These are phyloP conservation scores for Drosophila austrosaltans DNA, from an alignment of 2,888 invertebrate genomes.

Conservation along the genomic window DNA sequence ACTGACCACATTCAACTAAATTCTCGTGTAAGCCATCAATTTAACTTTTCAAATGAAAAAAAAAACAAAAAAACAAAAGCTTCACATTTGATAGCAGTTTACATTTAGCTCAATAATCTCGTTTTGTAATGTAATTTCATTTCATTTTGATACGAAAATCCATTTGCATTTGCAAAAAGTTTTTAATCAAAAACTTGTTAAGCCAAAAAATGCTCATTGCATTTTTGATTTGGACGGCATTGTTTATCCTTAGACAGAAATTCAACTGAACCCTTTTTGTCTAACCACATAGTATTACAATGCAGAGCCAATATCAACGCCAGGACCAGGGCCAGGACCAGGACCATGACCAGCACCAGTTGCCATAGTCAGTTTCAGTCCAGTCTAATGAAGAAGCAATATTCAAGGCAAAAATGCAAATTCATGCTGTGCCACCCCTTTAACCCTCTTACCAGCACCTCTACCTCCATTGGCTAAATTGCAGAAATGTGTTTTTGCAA, in stretches of 20 bases:
- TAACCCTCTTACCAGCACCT: background rate
- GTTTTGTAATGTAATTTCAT: constrained; percentile 11
- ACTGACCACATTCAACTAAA: constrained; percentile 4
- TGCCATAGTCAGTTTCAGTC: background rate
- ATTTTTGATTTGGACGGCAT: constrained; percentile 1
- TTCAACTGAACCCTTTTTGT: constrained; percentile 10
- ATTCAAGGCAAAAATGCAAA: constrained; percentile 46
- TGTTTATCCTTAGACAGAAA: constrained; percentile 12
- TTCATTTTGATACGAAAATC: constrained; percentile 6
- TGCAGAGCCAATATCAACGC: background rate
- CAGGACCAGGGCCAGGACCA: background rate
- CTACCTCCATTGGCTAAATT: background rate
- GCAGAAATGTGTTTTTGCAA: constrained; percentile 14
- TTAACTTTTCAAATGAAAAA: constrained; percentile 8
- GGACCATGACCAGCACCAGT: background rate
- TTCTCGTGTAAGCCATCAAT: constrained; percentile 7
- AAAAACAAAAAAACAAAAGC: background rate
- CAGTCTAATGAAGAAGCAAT: constrained; percentile 44
- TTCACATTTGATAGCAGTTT: background rate
- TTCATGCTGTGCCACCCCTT: constrained; percentile 25
- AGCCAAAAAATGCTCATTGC: constrained; percentile 37
- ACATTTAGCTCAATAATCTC: constrained; percentile 3
- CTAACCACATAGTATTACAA: background rate
- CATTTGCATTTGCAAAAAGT: constrained; percentile 20
- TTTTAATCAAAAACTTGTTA: constrained; percentile 50